A percentile compares a stretch with the other conserved stretches of the same genome.
These are phyloP conservation scores for Ceyx margarethae DNA, from an alignment of 2,113 vertebrate species.

Conservation along the genomic window DNA sequence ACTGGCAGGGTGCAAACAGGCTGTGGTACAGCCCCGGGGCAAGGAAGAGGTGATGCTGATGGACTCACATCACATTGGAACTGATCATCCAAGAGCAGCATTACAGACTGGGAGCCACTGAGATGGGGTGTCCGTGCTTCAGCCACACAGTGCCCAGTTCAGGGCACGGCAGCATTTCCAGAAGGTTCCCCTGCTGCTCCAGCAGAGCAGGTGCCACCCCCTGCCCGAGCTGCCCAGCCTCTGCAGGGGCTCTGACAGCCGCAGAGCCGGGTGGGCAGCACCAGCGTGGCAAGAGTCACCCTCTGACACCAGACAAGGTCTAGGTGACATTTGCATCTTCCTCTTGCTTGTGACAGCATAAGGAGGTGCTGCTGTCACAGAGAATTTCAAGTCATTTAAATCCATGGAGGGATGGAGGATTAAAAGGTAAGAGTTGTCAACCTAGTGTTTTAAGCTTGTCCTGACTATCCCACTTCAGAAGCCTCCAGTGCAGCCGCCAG, in stretches of 20 bases:
- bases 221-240: no score
- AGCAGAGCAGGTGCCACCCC: neutral
- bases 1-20: no score
- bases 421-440: conserved; percentile 28
- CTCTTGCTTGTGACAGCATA: neutral
- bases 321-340: neutral
- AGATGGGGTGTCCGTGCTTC: neutral
- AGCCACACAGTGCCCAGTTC: rapidly evolving
- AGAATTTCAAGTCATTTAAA: neutral
- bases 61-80: neutral
- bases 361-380: conserved; percentile 26
- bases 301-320: neutral
- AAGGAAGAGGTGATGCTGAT: neutral
- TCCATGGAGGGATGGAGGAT: conserved; percentile 17
- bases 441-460: neutral
- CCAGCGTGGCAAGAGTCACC: neutral
- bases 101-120: neutral
- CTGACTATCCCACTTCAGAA: neutral
- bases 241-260: no score
- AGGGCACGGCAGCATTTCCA: neutral
- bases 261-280: neutral
- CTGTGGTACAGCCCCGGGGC: no score
- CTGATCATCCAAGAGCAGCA: neutral
- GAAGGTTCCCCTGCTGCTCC: neutral
- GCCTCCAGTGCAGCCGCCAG: neutral